phyloP scores from a whole-genome alignment of 2,797 vertebrate species.

The Mus caroli region DNA sequence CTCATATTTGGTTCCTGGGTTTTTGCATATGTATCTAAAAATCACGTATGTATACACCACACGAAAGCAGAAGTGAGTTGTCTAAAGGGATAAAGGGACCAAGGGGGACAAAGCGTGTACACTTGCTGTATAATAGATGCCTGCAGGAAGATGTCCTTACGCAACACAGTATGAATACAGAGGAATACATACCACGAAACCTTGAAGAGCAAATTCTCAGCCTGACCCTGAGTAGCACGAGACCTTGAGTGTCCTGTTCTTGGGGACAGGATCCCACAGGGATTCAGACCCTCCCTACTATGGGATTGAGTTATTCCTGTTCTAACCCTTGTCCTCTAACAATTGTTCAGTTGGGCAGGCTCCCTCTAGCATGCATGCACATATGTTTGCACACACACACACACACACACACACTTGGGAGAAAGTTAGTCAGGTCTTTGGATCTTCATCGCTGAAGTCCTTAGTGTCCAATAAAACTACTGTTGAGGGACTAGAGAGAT shows the following conservation, averaged over 20 bases:
- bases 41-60: neutral
- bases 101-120: neutral
- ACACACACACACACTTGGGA: neutral
- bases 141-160: neutral
- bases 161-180: neutral
- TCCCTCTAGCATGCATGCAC: neutral
- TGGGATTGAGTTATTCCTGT: rapidly evolving
- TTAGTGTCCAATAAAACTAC: neutral
- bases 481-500: neutral
- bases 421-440: neutral
- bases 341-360: too few species aligned
- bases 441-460: neutral
- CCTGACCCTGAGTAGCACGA: neutral
- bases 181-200: neutral
- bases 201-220: neutral
- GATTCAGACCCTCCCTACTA: neutral
- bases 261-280: neutral
- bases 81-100: neutral
- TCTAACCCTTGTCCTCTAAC: neutral
- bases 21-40: neutral
- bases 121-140: neutral
- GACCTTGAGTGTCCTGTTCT: neutral
- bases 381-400: neutral
- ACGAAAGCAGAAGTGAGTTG: neutral
- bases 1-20: neutral